A percentile compares a stretch with the other conserved stretches of the same genome.
Conservation (phyloP, 2,797 vertebrate genomes). For the Brachyrhaphis roseni region DNA sequence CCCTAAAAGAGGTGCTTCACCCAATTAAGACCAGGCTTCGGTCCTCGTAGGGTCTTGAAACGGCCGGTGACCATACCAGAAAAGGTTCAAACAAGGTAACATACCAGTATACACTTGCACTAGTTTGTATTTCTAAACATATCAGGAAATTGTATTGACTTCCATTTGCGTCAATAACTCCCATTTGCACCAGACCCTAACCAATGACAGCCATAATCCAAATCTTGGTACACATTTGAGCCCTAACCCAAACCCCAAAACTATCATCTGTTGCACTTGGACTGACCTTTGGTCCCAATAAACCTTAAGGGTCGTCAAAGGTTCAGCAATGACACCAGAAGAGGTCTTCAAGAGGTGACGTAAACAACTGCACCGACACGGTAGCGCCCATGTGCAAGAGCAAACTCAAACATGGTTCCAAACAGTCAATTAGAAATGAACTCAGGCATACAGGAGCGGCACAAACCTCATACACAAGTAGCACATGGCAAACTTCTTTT, state of each 20-base stretch:
- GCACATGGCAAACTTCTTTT: constrained; percentile 77
- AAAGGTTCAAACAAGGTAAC: not conserved
- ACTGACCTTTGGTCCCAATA: not conserved
- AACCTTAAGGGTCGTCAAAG: not conserved
- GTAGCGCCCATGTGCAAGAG: constrained; percentile 31
- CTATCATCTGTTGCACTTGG: not conserved
- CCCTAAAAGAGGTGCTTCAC: not conserved
- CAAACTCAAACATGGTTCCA: constrained; percentile 34
- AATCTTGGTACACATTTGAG: not conserved
- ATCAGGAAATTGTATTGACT: not conserved
- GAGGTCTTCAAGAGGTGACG: not conserved
- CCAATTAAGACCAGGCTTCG: not conserved
- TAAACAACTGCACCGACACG: constrained; percentile 18
- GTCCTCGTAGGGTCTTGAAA: not conserved
- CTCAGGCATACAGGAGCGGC: constrained; percentile 24
- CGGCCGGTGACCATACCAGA: not conserved
- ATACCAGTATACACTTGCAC: not conserved
- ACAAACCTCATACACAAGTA: constrained; percentile 59
- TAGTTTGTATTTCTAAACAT: not conserved
- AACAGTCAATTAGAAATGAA: constrained; percentile 48
- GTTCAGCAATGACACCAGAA: not conserved
- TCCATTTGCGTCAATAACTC: not conserved
- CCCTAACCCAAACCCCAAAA: not conserved
- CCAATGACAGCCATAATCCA: not conserved
- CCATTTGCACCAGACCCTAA: not conserved